These are phyloP conservation scores for Poecilia picta DNA, from an alignment of 2,797 vertebrate genomes.

Conservation along the genomic window DNA sequence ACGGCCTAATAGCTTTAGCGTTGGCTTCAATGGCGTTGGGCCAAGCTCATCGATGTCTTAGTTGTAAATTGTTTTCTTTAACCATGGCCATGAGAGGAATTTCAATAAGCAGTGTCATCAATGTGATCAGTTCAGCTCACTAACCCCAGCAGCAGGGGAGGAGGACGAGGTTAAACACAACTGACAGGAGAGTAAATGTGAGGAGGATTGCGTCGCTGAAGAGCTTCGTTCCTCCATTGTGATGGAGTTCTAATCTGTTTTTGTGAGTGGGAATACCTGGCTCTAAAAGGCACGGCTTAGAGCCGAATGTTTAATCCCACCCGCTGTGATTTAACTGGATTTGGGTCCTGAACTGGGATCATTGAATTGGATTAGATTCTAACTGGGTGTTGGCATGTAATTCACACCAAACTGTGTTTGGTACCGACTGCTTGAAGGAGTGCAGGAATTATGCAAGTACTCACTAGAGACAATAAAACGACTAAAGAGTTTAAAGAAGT, in stretches of 20 bases:
- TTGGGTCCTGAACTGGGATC: conserved; percentile 1
- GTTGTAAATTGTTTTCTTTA: conserved; percentile 70
- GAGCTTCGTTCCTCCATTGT: conserved; percentile 15
- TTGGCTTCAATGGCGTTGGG: conserved; percentile 56
- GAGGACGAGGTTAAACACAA: conserved; percentile 49
- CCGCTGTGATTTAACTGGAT: neutral
- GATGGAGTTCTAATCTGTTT: conserved; percentile 17
- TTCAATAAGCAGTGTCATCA: conserved; percentile 55
- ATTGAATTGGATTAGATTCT: neutral
- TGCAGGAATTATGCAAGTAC: neutral
- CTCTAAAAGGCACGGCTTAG: neutral
- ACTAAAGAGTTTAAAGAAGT: neutral
- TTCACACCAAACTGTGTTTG: neutral
- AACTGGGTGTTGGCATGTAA: neutral
- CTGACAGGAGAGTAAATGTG: conserved; percentile 45
- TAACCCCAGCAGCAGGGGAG: conserved; percentile 23
- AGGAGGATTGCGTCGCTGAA: conserved; percentile 28
- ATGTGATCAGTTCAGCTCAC: conserved; percentile 19
- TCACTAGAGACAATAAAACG: neutral
- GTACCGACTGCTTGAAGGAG: neutral
- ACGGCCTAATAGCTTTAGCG: conserved; percentile 67
- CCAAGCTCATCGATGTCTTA: conserved; percentile 30
- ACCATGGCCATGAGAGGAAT: conserved; percentile 66
- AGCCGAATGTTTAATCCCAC: conserved; percentile 1
- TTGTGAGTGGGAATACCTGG: conserved; percentile 9